Percentiles rank a stretch among this genome's conserved stretches.
phyloP scores from a whole-genome alignment of 92 coral and sea anemone genomes.

The Zoanthus solanderi region DNA sequence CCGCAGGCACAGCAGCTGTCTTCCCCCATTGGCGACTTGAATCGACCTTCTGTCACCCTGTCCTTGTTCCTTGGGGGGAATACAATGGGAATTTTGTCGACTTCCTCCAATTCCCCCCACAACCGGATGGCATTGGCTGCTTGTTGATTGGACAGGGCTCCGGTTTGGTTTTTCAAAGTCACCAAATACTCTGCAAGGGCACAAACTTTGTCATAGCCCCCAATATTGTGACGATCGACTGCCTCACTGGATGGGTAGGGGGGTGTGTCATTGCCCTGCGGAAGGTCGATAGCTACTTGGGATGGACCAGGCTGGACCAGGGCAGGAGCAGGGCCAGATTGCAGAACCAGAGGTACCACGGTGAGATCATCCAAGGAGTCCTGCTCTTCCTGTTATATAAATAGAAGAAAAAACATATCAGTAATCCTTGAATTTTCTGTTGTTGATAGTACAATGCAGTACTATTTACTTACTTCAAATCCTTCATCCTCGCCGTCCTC shows the following conservation, averaged over 20 bases:
- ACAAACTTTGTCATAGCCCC: not conserved
- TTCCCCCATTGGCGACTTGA: not conserved
- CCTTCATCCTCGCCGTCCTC: not conserved
- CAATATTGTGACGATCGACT: too few relatives aligned
- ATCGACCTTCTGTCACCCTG: conserved; percentile 3
- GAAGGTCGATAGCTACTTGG: too few relatives aligned
- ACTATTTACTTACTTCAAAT: too few relatives aligned
- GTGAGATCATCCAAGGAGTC: too few relatives aligned
- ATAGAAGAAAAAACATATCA: too few relatives aligned
- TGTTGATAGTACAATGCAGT: too few relatives aligned
- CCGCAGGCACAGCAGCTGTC: conserved; percentile 13
- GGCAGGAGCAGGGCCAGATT: too few relatives aligned
- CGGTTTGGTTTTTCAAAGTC: not conserved
- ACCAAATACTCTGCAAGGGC: not conserved
- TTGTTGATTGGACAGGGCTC: not conserved
- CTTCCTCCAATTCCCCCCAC: not conserved
- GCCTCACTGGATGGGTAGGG: not conserved
- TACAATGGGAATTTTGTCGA: not conserved
- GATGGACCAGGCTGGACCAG: too few relatives aligned
- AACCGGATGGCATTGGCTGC: not conserved
- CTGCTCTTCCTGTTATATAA: too few relatives aligned
- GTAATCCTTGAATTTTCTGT: too few relatives aligned
- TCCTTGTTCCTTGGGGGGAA: not conserved
- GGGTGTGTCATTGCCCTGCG: too few relatives aligned
- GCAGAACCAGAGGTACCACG: too few relatives aligned